Conservation (phyloP, 2,113 vertebrate genomes). For the Erpornis zantholeuca region DNA sequence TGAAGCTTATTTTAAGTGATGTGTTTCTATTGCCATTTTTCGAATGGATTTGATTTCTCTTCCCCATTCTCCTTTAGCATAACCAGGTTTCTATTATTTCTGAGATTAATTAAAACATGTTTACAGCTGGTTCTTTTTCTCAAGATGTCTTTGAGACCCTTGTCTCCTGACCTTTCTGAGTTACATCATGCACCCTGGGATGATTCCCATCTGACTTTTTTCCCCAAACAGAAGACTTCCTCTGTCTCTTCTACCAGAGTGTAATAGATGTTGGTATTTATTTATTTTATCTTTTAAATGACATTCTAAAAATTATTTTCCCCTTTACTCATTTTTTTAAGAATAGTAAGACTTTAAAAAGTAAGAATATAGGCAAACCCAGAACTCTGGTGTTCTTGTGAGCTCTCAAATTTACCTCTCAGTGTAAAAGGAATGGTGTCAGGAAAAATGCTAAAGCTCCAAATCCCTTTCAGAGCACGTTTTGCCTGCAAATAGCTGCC, state of each 20-base stretch:
- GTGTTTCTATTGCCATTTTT: not conserved
- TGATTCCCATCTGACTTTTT: slow-evolving; percentile 33
- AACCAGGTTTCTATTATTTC: not conserved
- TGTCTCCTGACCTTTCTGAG: slow-evolving; percentile 27
- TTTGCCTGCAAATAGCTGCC: not conserved
- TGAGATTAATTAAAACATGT: not conserved
- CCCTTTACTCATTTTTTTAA: not conserved
- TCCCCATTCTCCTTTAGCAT: not conserved
- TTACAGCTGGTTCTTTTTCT: not conserved
- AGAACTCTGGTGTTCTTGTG: not conserved
- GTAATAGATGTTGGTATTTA: not conserved
- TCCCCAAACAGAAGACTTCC: not conserved
- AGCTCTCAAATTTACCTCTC: not conserved
- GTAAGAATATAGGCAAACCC: not conserved
- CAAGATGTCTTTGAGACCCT: not conserved
- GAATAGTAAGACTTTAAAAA: not conserved
- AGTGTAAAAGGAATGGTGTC: not conserved
- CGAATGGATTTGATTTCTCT: not conserved
- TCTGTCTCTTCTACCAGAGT: not conserved
- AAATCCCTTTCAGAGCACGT: not conserved
- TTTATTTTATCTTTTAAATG: not conserved
- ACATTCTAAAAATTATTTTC: not conserved
- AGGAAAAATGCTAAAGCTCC: not conserved
- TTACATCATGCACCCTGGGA: not conserved
- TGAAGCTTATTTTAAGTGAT: not conserved